These are phyloP conservation scores for Drosophila grimshawi DNA, from an alignment of 1,140 invertebrate genomes.

Conservation along the genomic window DNA sequence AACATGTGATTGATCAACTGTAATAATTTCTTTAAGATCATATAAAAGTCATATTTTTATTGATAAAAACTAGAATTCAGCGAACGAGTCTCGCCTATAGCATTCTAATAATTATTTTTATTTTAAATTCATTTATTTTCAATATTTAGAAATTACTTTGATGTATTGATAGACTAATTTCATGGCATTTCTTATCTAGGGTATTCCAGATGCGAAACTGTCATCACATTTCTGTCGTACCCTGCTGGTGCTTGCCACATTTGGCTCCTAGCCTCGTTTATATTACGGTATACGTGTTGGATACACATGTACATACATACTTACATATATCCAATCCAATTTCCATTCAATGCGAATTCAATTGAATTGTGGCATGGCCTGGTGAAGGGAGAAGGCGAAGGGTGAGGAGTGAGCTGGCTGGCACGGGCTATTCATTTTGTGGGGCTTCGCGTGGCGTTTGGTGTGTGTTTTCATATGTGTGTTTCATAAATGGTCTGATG, in stretches of 20 bases:
- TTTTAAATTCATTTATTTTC: too few species aligned
- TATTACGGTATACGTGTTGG: constrained; percentile 21
- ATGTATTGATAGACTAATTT: neutral
- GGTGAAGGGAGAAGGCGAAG: neutral
- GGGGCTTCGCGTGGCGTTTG: constrained; percentile 69
- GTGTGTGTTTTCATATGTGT: constrained; percentile 12
- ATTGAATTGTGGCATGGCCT: constrained; percentile 54
- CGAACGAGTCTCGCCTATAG: too few species aligned
- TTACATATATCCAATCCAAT: constrained; percentile 58
- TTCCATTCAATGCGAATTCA: constrained; percentile 75
- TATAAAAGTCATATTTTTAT: too few species aligned
- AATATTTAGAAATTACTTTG: too few species aligned
- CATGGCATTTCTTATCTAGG: neutral
- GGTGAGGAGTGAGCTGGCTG: neutral
- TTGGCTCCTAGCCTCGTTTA: constrained; percentile 68
- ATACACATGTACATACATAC: neutral
- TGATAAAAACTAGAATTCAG: too few species aligned
- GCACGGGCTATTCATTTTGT: constrained; percentile 52
- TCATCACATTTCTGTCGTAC: constrained; percentile 24
- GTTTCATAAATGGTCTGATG: constrained; percentile 78
- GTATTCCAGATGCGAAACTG: constrained; percentile 1
- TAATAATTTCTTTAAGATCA: too few species aligned
- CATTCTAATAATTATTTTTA: too few species aligned
- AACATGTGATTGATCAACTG: too few species aligned
- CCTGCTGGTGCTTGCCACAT: constrained; percentile 50